These are phyloP conservation scores for Eilema griseolum DNA, from an alignment of 2,888 invertebrate genomes.

Conservation along the genomic window DNA sequence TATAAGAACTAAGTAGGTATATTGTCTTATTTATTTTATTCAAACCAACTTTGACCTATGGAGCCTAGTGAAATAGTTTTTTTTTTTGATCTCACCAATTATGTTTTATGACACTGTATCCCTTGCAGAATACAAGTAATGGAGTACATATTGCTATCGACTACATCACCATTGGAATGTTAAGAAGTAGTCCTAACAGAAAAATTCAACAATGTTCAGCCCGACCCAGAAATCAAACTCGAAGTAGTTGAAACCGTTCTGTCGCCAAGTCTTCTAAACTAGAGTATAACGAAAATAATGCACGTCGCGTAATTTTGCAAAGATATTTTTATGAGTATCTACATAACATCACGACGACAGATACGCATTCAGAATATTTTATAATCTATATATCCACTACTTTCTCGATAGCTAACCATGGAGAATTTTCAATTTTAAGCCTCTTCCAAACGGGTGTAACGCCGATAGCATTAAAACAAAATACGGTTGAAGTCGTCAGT, in stretches of 20 bases:
- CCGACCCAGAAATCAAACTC: neutral
- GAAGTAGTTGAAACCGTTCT: neutral
- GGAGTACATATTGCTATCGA: too few relatives aligned
- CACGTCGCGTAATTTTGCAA: neutral
- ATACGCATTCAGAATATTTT: slow-evolving; percentile 38
- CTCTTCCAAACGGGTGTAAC: slow-evolving; percentile 68
- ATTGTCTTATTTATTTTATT: too few relatives aligned
- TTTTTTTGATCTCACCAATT: too few relatives aligned
- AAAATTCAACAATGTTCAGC: neutral
- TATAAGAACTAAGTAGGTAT: too few relatives aligned
- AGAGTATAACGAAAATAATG: neutral
- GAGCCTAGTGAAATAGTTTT: too few relatives aligned
- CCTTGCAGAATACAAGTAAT: too few relatives aligned
- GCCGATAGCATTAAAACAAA: slow-evolving; percentile 82
- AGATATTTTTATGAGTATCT: slow-evolving; percentile 18
- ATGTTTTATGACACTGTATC: too few relatives aligned
- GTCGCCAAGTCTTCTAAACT: neutral
- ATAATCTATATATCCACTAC: slow-evolving; percentile 50
- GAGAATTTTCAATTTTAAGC: slow-evolving; percentile 86
- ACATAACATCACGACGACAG: slow-evolving; percentile 24
- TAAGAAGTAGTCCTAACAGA: neutral
- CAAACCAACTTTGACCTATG: too few relatives aligned
- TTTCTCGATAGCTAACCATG: slow-evolving; percentile 72
- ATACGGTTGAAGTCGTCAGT: slow-evolving; percentile 74
- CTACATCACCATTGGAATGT: too few relatives aligned